Evolutionary conservation across 2,888 invertebrate species (phyloP), one percentile per base, ranked within the genome.

Genomic region (Drosophila multiciliata): DNA sequence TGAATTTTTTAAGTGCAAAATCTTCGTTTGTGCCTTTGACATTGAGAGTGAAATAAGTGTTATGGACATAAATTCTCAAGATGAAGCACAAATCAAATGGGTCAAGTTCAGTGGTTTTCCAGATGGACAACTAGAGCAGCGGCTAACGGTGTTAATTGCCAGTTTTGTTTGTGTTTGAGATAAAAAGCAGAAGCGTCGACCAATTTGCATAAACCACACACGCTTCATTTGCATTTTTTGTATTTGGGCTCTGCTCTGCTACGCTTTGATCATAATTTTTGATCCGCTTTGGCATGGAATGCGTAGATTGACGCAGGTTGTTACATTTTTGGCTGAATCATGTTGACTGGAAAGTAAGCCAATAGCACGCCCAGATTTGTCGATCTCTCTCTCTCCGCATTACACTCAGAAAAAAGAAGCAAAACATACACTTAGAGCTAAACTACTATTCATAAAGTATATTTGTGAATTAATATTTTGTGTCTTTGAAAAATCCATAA

Each of bases 41-140:
- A 60, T 78, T 78, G 82, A 73, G 50, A 3, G 23, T 6, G 36
- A 26, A 42, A 42, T 57, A 67, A 29, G 63, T 45, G 29, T 58
- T 69, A 65, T 70, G 71, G 60, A 32, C 72, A 78, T 69, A 73
- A 63, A n/a, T 40, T 40, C 40, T 20, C 65, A 58, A 71, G 69
- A 63, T 35, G 40, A n/a, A 1, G 5, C n/a, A 11, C 23, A 53
- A 26, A 60, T 53, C 45, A 82, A 77, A 90, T 90, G 74, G 89
- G 84, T 89, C 84, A 85, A 85, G 84, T 90, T 85, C 89, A 83
- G 57, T 57, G 3, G 42, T 53, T 32, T 23, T 35, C 45, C 53
- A 69, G 65, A 69, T 61, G 79, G 66, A 15, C 72, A 82, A 75
- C 61, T 75, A 53, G 75, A 82, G 58, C 83, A 40, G 57, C 65